Conservation (phyloP, 2,888 invertebrate genomes). For the Clanis bilineata region DNA sequence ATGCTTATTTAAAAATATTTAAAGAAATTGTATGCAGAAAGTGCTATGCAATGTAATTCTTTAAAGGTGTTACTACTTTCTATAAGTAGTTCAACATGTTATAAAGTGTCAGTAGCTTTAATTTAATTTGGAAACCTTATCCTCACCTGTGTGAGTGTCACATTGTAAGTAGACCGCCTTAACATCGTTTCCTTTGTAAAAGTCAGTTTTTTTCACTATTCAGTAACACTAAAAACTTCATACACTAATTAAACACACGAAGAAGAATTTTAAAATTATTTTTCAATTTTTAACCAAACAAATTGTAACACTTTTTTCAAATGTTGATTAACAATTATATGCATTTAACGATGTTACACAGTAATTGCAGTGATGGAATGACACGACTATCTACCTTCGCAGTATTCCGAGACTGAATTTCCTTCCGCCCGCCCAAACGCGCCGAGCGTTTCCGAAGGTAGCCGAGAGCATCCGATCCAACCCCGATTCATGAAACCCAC, state of each 20-base stretch:
- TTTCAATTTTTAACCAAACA: slow-evolving; percentile 3
- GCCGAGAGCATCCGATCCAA: slow-evolving; percentile 45
- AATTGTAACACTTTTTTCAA: slow-evolving; percentile 29
- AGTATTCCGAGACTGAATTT: slow-evolving; percentile 61
- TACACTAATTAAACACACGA: slow-evolving; percentile 44
- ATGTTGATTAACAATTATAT: slow-evolving; percentile 45
- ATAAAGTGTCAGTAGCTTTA: slow-evolving; percentile 15
- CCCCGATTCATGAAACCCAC: slow-evolving; percentile 70
- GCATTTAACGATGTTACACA: slow-evolving; percentile 62
- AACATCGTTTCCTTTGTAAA: slow-evolving; percentile 63
- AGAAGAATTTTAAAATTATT: slow-evolving; percentile 25
- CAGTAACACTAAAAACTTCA: slow-evolving; percentile 56
- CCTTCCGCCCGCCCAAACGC: slow-evolving; percentile 59
- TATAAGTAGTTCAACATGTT: background rate
- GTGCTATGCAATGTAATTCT: slow-evolving; percentile 9
- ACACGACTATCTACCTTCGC: slow-evolving; percentile 46
- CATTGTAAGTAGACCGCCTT: slow-evolving; percentile 53
- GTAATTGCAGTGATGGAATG: slow-evolving; percentile 32
- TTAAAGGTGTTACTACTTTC: slow-evolving; percentile 7
- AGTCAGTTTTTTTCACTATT: slow-evolving; percentile 63
- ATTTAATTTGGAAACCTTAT: slow-evolving; percentile 30
- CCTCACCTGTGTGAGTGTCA: slow-evolving; percentile 61
- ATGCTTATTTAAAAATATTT: background rate
- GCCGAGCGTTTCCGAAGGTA: slow-evolving; percentile 49
- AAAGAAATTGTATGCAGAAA: background rate